Conservation (phyloP, 1,140 invertebrate species). For the Probaryconus sp. region DNA sequence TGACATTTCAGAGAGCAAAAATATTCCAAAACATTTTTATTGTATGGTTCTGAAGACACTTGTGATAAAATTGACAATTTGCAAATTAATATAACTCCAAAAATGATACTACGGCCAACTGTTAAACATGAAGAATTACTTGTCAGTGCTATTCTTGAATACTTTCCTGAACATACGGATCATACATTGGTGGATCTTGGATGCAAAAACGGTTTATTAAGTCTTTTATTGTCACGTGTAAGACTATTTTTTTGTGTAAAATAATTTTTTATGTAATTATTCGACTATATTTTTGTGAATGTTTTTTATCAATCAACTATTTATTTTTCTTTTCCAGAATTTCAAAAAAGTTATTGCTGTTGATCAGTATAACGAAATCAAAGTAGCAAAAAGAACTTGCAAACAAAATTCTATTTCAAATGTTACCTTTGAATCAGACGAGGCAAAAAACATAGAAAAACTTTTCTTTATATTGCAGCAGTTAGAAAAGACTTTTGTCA, state of each 20-base stretch:
- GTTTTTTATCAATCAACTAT: neutral
- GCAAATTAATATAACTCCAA: conserved; percentile 8
- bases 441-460: conserved; percentile 28
- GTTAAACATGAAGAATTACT: conserved; percentile 19
- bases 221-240: conserved; percentile 21
- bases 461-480: conserved; percentile 3
- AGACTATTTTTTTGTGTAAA: no score
- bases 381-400: conserved; percentile 23
- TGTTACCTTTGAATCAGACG: conserved; percentile 20
- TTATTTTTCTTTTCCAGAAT: conserved; percentile 17
- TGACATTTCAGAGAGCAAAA: conserved; percentile 1
- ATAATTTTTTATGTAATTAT: conserved; percentile 13
- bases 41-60: conserved; percentile 23
- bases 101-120: conserved; percentile 14
- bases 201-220: conserved; percentile 26
- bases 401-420: conserved; percentile 10
- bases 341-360: conserved; percentile 11
- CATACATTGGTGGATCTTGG: conserved; percentile 30
- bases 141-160: conserved; percentile 5
- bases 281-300: neutral
- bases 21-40: conserved; percentile 21
- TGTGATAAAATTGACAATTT: neutral
- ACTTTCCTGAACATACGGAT: neutral
- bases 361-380: conserved; percentile 14
- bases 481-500: neutral